phyloP scores from a whole-genome alignment of 2,888 invertebrate genomes.

The Drosophila acutilabella region DNA sequence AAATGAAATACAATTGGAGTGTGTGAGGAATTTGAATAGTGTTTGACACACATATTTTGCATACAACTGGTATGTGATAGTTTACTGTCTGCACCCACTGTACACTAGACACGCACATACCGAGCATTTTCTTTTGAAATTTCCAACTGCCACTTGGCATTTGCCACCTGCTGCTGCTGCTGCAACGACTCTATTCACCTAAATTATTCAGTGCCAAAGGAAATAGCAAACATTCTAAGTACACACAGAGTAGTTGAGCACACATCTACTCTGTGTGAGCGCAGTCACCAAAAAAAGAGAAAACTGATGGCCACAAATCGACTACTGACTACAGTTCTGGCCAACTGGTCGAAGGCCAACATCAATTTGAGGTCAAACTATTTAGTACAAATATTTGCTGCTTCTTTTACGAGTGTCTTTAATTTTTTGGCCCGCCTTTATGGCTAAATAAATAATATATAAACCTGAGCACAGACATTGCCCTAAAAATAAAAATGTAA shows the following conservation, averaged over 20 bases:
- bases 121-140: conserved; percentile 3
- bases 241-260: conserved; percentile 31
- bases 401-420: conserved; percentile 42
- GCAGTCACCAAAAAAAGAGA: background rate
- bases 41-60: background rate
- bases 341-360: conserved; percentile 32
- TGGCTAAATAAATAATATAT: conserved; percentile 72
- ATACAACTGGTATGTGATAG: conserved; percentile 21
- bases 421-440: conserved; percentile 58
- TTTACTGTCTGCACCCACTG: conserved; percentile 48
- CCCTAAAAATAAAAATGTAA: conserved; percentile 7
- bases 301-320: conserved; percentile 60
- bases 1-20: conserved; percentile 36
- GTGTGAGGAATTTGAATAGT: conserved; percentile 45
- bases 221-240: conserved; percentile 46
- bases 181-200: conserved; percentile 8
- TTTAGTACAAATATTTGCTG: conserved; percentile 66
- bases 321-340: conserved; percentile 56
- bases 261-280: conserved; percentile 23
- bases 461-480: conserved; percentile 40
- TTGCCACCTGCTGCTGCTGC: conserved; percentile 9
- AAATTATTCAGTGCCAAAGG: conserved; percentile 54
- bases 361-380: conserved; percentile 65
- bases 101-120: background rate
- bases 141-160: conserved; percentile 1